phyloP scores from a whole-genome alignment of 2,888 invertebrate genomes.

The Apotomis turbidana region DNA sequence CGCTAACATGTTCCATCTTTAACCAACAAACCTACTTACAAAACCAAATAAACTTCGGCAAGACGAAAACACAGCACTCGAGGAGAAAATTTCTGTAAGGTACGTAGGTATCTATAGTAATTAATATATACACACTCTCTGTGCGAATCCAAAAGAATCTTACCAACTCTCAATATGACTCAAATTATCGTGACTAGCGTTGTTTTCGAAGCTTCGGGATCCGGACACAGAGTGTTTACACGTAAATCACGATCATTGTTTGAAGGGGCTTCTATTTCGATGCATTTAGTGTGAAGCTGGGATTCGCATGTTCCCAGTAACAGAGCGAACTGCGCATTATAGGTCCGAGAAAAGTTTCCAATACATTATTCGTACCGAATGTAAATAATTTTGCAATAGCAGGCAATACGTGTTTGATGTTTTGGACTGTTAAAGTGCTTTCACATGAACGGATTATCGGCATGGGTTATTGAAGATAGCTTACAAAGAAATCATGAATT shows the following conservation, averaged over 20 bases:
- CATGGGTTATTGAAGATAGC: no score
- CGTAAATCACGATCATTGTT: slow-evolving; percentile 81
- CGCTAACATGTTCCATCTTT: slow-evolving; percentile 73
- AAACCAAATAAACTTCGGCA: slow-evolving; percentile 55
- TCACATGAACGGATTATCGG: neutral
- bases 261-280: slow-evolving; percentile 80
- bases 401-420: neutral
- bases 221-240: slow-evolving; percentile 72
- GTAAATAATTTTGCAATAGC: slow-evolving; percentile 26
- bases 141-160: slow-evolving; percentile 49
- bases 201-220: slow-evolving; percentile 59
- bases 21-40: slow-evolving; percentile 52
- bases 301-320: slow-evolving; percentile 69
- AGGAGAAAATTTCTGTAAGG: slow-evolving; percentile 48
- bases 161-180: slow-evolving; percentile 52
- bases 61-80: slow-evolving; percentile 54
- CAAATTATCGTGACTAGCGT: slow-evolving; percentile 48
- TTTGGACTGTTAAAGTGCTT: neutral
- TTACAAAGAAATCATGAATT: no score
- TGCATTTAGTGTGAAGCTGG: slow-evolving; percentile 71
- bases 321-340: slow-evolving; percentile 65
- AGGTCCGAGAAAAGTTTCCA: slow-evolving; percentile 45
- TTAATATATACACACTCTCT: neutral
- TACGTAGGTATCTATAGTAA: slow-evolving; percentile 47
- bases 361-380: slow-evolving; percentile 38